phyloP scores from a whole-genome alignment of 2,797 vertebrate species.

The Sebastes elongatus region DNA sequence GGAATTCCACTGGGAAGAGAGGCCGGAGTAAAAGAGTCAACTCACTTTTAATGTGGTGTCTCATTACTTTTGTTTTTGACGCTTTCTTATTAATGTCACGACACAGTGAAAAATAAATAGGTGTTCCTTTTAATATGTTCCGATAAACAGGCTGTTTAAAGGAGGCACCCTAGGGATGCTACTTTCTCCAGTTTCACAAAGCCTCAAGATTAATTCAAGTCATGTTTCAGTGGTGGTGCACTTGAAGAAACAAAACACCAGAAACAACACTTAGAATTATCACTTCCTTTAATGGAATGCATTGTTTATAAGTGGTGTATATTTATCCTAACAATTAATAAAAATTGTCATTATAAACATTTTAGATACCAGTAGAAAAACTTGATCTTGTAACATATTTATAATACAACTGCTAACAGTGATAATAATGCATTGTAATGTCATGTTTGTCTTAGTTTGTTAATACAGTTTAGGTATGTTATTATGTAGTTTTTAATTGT shows the following conservation, averaged over 20 bases:
- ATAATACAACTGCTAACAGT: background rate
- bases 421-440: background rate
- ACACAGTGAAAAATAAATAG: conserved; percentile 33
- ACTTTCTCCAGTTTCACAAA: conserved; percentile 25
- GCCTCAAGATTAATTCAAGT: conserved; percentile 53
- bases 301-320: conserved; percentile 22
- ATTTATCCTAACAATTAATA: background rate
- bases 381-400: background rate
- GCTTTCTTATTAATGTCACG: conserved; percentile 3
- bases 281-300: conserved; percentile 18
- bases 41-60: conserved; percentile 19
- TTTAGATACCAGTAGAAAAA: background rate
- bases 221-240: conserved; percentile 20
- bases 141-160: conserved; percentile 36
- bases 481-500: background rate
- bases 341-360: background rate
- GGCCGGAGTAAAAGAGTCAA: background rate
- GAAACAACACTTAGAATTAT: conserved; percentile 31
- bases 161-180: conserved; percentile 43
- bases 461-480: background rate
- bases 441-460: background rate
- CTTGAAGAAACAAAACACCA: conserved; percentile 23
- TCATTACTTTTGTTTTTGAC: background rate
- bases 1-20: conserved; percentile 36
- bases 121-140: conserved; percentile 23